Evolutionary conservation across 2,888 invertebrate species (phyloP), one percentile per base, ranked within the genome.

Genomic region (Pseudanteris insignis): DNA sequence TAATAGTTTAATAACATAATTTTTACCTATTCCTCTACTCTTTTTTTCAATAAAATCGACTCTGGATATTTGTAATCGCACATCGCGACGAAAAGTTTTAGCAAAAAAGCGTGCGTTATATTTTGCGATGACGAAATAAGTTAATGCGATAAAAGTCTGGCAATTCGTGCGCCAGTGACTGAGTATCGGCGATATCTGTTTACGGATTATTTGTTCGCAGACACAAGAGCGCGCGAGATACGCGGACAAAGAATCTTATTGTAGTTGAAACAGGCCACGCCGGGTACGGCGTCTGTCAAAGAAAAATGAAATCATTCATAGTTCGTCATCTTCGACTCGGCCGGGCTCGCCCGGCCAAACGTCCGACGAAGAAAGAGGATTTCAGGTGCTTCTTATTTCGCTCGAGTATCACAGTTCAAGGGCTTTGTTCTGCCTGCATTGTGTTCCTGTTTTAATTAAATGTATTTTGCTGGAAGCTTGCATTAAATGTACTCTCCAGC

Each of bases 231-330:
- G 14, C 33, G 14, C 33, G 33, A 2, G 12, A 25, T 25, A 25
- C 25, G n/a, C 26, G 62, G 43, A 62, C 62, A 62, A 62, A 62
- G 62, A 30, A 36, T 15, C 57, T 36, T 33, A 38, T 55, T 54
- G 54, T 60, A 30, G n/a, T 14, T 13, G 29, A 13, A 7, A 33
- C 32, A 57, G 32, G 34, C 47, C 11, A 10, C 21, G 25, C 47
- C 10, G 21, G 18, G 34, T 25, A 26, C 26, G 43, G 14, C 43
- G 43, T 43, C 43, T 28, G 2, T 21, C n/a, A 14, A 9, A 28
- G 40, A 24, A 29, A 29, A 53, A 60, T 60, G 47, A 60, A 61
- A 61, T 61, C 64, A 62, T 58, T 64, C 58, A 33, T 33, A 40
- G 54, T 44, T 62, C 48, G 54, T 46, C 58, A 58, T 51, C 37